Evolutionary conservation across 2,888 invertebrate species (phyloP), one percentile per base, ranked within the genome.

Genomic region (Drosophila paranaensis): DNA sequence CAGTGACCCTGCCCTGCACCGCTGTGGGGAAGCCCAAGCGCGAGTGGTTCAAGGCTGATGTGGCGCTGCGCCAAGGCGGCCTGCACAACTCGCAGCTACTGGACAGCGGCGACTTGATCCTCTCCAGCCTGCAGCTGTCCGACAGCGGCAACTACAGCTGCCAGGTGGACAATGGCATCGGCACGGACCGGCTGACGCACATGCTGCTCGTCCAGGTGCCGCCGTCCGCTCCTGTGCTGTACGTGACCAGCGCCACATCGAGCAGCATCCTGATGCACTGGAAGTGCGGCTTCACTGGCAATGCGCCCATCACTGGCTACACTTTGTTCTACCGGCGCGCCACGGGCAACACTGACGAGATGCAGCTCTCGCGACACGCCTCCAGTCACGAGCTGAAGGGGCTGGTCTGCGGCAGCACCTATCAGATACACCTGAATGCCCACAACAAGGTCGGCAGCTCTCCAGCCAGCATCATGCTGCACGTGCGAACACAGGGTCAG

Each of bases 71-170:
- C 65, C 94, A 94, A 3, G 95, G 94, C 16, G 93, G 94, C 0
- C 93, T 93, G 11, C 94, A 95, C 71, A 95, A 95, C 79, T 93
- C 94, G 0, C 95, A 95, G 87, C 90, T 95, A 11, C 90, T 95
- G 54, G 95, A 95, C 71, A 94, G 94, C 0, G 95, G 95, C 0
- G 95, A 96, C 83, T 90, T 96, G 53, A 94, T 95, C 40, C 92
- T 96, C 2, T 94, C 95, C 1, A 95, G 94, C 87, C 92, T 96
- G 14, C 95, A 95, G 89, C 93, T 94, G 6, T 93, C 94, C 0
- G 95, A 96, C 88, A 93, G 94, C 2, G 95, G 95, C 42, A 96
- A 96, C 91, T 96, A 96, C 86, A 95, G 95, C 8, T 96, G 96
- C 82, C 95, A 95, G 86, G 92, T 93, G 40, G 95, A 96, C 83